A percentile compares a stretch with the other conserved stretches of the same genome.
Conservation (phyloP, 1,140 invertebrate genomes). For the Wasmannia auropunctata region DNA sequence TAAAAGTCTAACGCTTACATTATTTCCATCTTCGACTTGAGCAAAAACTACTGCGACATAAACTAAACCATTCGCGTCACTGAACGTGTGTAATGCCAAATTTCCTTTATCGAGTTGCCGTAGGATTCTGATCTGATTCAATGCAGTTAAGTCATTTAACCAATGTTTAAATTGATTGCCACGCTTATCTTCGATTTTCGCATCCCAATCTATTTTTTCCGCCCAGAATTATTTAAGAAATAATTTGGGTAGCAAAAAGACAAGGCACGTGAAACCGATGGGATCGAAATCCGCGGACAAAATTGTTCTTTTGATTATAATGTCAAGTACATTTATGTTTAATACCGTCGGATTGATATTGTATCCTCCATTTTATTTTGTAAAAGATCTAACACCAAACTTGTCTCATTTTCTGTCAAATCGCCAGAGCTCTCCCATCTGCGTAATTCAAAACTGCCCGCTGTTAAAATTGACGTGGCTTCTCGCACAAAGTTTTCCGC, state of each 20-base stretch:
- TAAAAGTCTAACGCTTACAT: not conserved
- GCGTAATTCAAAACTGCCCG: constrained; percentile 46
- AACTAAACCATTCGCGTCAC: not conserved
- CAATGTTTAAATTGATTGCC: not conserved
- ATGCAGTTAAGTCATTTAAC: not conserved
- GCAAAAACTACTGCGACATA: not conserved
- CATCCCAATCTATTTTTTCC: not conserved
- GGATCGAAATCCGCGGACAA: not conserved
- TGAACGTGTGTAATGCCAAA: not conserved
- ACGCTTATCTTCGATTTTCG: not conserved
- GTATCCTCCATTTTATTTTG: constrained; percentile 52
- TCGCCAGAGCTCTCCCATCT: constrained; percentile 44
- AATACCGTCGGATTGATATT: constrained; percentile 43
- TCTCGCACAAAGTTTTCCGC: constrained; percentile 25
- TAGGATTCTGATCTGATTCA: not conserved
- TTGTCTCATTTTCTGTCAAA: not conserved
- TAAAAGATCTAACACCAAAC: constrained; percentile 29
- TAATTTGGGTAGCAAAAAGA: not conserved
- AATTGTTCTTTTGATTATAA: constrained; percentile 77
- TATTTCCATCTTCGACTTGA: not conserved
- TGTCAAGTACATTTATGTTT: constrained; percentile 78
- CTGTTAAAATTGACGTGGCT: not conserved
- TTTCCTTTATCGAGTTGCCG: not conserved
- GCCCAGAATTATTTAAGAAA: not conserved
- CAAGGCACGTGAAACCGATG: not conserved